Base-by-base conservation (phyloP, 2,888 invertebrate genomes). In the Darwinula stevensoni region DNA sequence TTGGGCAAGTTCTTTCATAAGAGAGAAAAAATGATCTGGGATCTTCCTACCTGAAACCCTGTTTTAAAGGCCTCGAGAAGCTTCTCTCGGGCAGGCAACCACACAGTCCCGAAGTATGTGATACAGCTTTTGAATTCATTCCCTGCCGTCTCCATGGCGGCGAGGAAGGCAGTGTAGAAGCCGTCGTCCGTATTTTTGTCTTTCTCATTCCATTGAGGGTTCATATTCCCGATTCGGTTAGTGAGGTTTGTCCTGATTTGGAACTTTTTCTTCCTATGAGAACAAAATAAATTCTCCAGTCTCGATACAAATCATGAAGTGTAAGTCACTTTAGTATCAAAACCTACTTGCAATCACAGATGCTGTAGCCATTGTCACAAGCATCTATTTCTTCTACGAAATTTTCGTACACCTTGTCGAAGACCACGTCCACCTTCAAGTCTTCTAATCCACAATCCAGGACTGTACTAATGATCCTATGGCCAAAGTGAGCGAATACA, bases 11-110 rank as follows among this genome's bases (percentile, higher is more conserved):
- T n/a, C n/a, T n/a, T n/a, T n/a, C n/a, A n/a, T n/a, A n/a, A n/a
- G n/a, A n/a, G n/a, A n/a, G n/a, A n/a, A n/a, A n/a, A n/a, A n/a
- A n/a, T n/a, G n/a, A n/a, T n/a, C n/a, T n/a, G n/a, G n/a, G n/a
- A n/a, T n/a, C n/a, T n/a, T n/a, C n/a, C n/a, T n/a, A n/a, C n/a
- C n/a, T n/a, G n/a, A n/a, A n/a, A n/a, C n/a, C n/a, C n/a, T n/a
- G n/a, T n/a, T n/a, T n/a, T n/a, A n/a, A n/a, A n/a, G n/a, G n/a
- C n/a, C n/a, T n/a, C n/a, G n/a, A n/a, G n/a, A n/a, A n/a, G n/a
- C n/a, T n/a, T n/a, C n/a, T n/a, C n/a, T n/a, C n/a, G n/a, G 0
- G 80, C 86, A n/a, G 82, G 80, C 47, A 76, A 61, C 88, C 86
- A 91, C 1, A 65, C 58, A 2, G 62, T 57, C 29, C 62, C 61